Evolutionary conservation across 2,888 invertebrate genomes (phyloP).

Genomic region (Scrobipalpa atriplicella): DNA sequence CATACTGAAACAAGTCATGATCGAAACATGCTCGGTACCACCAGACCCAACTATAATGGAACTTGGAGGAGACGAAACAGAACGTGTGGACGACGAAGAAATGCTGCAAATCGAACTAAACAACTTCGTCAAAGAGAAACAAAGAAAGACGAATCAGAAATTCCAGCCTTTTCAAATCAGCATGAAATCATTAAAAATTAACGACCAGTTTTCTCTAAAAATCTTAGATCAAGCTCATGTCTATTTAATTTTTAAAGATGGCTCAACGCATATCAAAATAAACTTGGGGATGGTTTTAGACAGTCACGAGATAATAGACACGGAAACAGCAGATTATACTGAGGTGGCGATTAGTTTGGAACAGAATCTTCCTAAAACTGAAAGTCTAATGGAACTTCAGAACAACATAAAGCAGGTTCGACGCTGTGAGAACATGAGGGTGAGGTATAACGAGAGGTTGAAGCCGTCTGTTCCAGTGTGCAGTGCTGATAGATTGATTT

Average conservation of each 20-base stretch:
- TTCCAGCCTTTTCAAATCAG: slow-evolving; percentile 57
- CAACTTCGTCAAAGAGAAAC: slow-evolving; percentile 49
- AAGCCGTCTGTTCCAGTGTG: neutral
- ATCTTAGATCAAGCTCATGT: slow-evolving; percentile 57
- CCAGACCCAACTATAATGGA: slow-evolving; percentile 26
- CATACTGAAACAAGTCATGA: slow-evolving; percentile 44
- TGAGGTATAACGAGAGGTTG: neutral
- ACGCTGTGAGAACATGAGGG: neutral
- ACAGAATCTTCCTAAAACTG: neutral
- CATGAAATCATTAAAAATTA: slow-evolving; percentile 56
- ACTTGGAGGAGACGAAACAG: slow-evolving; percentile 18
- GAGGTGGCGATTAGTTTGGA: slow-evolving; percentile 38
- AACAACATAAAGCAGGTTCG: neutral
- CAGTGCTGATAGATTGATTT: neutral
- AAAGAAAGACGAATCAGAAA: slow-evolving; percentile 43
- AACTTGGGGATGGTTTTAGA: slow-evolving; percentile 64
- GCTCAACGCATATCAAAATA: slow-evolving; percentile 45
- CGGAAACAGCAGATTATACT: slow-evolving; percentile 41
- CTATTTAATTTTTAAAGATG: slow-evolving; percentile 50
- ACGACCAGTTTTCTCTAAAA: slow-evolving; percentile 56
- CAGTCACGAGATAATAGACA: slow-evolving; percentile 66
- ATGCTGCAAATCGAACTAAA: slow-evolving; percentile 55
- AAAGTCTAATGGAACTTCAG: slow-evolving; percentile 7
- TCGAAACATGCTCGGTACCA: slow-evolving; percentile 39
- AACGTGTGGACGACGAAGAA: slow-evolving; percentile 29